Percentiles rank a stretch among this genome's conserved stretches.
Evolutionary conservation across 37 sponge, comb jelly and placozoan species (phyloP).

Genomic region (Cliona cf. orientalis): DNA sequence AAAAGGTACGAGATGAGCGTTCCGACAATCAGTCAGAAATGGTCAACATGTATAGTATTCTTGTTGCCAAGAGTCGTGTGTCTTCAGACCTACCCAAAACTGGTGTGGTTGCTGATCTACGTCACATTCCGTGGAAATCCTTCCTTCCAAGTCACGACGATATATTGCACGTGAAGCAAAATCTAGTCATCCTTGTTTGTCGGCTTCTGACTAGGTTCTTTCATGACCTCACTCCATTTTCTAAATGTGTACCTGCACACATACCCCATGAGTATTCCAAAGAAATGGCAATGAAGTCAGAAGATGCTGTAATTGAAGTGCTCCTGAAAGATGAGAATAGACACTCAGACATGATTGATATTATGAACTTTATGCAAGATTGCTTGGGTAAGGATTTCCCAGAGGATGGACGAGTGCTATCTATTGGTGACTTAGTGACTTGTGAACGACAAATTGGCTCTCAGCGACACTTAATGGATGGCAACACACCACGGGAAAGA

Average conservation of each 20-base stretch:
- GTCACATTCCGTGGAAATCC: neutral
- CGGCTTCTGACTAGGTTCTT: slow-evolving; percentile 29
- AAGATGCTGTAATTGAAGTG: too few species aligned
- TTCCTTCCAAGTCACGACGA: slow-evolving; percentile 25
- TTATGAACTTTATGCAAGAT: slow-evolving; percentile 24
- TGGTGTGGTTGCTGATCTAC: neutral
- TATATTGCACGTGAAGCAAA: neutral
- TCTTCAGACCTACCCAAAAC: neutral
- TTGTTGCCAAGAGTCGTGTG: slow-evolving; percentile 21
- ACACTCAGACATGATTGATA: too few species aligned
- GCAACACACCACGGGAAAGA: slow-evolving; percentile 15
- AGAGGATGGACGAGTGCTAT: neutral
- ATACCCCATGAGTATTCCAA: too few species aligned
- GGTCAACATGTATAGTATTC: slow-evolving; percentile 36
- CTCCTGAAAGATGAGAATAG: too few species aligned
- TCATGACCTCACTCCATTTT: neutral
- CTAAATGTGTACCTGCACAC: neutral
- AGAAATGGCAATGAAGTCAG: too few species aligned
- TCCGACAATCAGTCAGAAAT: slow-evolving; percentile 19
- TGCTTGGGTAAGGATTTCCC: slow-evolving; percentile 19
- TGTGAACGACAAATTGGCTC: slow-evolving; percentile 25
- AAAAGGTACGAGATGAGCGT: slow-evolving; percentile 14
- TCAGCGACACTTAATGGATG: slow-evolving; percentile 22
- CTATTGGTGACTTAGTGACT: slow-evolving; percentile 44
- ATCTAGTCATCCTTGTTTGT: slow-evolving; percentile 27